These are phyloP conservation scores for Oryzias melastigma DNA, from an alignment of 2,113 vertebrate species.

Conservation along the genomic window DNA sequence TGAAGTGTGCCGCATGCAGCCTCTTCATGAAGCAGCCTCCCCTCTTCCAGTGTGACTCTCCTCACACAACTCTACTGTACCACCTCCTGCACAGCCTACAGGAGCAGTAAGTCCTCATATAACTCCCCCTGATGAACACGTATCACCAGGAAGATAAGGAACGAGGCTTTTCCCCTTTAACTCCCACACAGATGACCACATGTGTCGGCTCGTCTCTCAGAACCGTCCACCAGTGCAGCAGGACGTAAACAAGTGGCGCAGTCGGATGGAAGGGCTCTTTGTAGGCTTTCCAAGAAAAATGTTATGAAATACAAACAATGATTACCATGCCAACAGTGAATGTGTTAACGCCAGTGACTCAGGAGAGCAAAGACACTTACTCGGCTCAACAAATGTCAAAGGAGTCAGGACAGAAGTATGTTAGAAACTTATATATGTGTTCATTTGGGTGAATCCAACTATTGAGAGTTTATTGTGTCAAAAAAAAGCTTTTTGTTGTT, in stretches of 20 bases:
- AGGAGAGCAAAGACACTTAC: constrained; percentile 6
- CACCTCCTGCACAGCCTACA: neutral
- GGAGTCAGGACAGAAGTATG: neutral
- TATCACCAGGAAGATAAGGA: neutral
- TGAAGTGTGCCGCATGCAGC: constrained; percentile 38
- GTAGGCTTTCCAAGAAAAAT: constrained; percentile 21
- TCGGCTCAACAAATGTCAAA: neutral
- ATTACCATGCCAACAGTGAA: constrained; percentile 35
- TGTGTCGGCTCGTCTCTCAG: constrained; percentile 21
- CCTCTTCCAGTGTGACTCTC: constrained; percentile 28
- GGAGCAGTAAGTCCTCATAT: neutral
- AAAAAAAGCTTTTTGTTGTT: too few species aligned
- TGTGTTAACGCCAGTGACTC: constrained; percentile 20
- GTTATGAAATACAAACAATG: constrained; percentile 20
- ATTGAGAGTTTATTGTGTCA: neutral
- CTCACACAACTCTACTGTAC: constrained; percentile 18
- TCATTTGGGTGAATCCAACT: neutral
- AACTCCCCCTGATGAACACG: neutral
- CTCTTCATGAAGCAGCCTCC: constrained; percentile 38
- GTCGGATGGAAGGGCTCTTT: constrained; percentile 3
- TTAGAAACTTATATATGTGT: too few species aligned
- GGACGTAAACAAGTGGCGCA: constrained; percentile 19
- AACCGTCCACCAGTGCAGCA: constrained; percentile 10
- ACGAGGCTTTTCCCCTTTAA: neutral
- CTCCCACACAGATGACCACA: neutral